Evolutionary conservation across 2,113 vertebrate species (phyloP).

Genomic region (Rutilus rutilus): DNA sequence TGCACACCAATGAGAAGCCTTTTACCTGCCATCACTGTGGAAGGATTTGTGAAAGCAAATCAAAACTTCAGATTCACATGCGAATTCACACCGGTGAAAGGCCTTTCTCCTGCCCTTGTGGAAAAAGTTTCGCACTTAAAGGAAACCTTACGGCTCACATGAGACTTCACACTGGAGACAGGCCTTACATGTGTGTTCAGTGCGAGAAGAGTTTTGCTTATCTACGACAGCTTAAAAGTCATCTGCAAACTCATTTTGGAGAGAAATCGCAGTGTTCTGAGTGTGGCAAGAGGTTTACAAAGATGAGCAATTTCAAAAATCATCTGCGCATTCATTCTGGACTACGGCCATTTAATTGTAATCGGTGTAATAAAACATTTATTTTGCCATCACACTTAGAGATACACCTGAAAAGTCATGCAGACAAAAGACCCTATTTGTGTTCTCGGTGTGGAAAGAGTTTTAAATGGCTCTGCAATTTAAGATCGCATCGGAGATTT

Average conservation of each 20-base stretch:
- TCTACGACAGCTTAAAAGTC: conserved; percentile 9
- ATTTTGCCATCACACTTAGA: neutral
- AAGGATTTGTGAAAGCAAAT: conserved; percentile 14
- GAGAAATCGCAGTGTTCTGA: conserved; percentile 10
- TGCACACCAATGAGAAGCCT: conserved; percentile 19
- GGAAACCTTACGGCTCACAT: conserved; percentile 16
- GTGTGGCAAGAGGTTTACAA: neutral
- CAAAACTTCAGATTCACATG: conserved; percentile 16
- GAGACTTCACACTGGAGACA: conserved; percentile 18
- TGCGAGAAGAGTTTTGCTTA: conserved; percentile 11
- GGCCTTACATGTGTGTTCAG: conserved; percentile 16
- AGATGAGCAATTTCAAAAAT: conserved; percentile 1
- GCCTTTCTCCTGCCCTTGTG: conserved; percentile 17
- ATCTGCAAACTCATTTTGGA: neutral
- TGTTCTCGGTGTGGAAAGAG: neutral
- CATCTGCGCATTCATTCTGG: conserved; percentile 1
- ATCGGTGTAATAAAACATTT: neutral
- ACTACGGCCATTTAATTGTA: neutral
- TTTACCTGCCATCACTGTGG: conserved; percentile 9
- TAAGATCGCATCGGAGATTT: conserved; percentile 9
- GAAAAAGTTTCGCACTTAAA: conserved; percentile 11
- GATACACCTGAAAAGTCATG: neutral
- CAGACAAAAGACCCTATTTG: conserved; percentile 10
- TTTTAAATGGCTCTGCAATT: conserved; percentile 14
- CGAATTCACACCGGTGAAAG: conserved; percentile 9